These are phyloP conservation scores for Latrodectus hesperus DNA, from an alignment of 2,888 invertebrate genomes.

Conservation along the genomic window DNA sequence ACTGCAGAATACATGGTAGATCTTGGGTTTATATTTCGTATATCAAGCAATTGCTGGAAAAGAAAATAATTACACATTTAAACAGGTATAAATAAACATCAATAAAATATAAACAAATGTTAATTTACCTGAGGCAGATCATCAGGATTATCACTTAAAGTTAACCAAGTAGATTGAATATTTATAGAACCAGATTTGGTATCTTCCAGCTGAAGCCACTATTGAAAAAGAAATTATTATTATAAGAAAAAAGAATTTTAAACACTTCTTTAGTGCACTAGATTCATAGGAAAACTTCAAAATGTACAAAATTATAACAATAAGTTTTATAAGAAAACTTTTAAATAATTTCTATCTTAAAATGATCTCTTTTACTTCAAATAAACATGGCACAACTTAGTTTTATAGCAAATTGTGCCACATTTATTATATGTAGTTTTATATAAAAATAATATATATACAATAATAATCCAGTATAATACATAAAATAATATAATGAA, in stretches of 20 bases:
- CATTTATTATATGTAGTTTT: no score
- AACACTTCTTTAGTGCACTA: no score
- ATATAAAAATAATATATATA: no score
- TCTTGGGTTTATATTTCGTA: conserved; percentile 55
- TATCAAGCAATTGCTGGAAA: conserved; percentile 62
- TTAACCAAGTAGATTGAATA: conserved; percentile 91
- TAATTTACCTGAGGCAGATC: conserved; percentile 83
- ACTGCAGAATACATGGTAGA: conserved; percentile 76
- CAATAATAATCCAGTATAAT: no score
- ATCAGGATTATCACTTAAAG: conserved; percentile 82
- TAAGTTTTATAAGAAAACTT: no score
- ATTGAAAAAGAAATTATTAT: conserved; percentile 63
- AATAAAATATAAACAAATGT: neutral
- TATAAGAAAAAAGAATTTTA: neutral
- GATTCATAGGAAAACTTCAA: no score
- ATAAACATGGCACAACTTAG: no score
- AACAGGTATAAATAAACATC: neutral
- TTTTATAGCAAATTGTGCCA: no score
- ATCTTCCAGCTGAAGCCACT: conserved; percentile 97
- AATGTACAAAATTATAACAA: no score
- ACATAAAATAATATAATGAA: no score
- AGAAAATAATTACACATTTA: neutral
- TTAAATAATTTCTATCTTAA: no score
- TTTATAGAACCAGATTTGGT: conserved; percentile 96
- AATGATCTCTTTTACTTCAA: no score